Percentiles rank a stretch among this genome's conserved stretches.
Evolutionary conservation across 2,113 vertebrate species (phyloP).

Genomic region (Penelope pileata): DNA sequence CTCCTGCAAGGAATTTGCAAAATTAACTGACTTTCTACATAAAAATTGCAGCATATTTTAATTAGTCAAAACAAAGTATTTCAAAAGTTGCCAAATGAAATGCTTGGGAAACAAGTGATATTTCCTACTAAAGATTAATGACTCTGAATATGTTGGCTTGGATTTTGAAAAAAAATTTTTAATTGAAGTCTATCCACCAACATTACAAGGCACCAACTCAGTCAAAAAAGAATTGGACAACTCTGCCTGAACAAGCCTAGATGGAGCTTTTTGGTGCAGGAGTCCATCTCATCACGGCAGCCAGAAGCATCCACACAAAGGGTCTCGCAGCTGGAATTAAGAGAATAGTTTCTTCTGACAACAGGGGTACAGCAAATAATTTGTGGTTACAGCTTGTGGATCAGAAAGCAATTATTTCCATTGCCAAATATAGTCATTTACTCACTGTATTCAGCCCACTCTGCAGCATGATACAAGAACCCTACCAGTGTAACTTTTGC

Average conservation of each 20-base stretch:
- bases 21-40: fast-evolving
- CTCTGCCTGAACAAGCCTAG: neutral
- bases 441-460: neutral
- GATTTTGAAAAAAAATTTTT: neutral
- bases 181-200: neutral
- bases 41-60: neutral
- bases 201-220: neutral
- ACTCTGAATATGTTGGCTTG: neutral
- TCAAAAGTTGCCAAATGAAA: neutral
- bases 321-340: neutral
- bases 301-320: neutral
- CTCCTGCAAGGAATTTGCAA: neutral
- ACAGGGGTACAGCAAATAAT: neutral
- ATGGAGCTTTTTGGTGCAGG: neutral
- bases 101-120: neutral
- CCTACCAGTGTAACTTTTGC: neutral
- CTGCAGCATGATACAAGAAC: neutral
- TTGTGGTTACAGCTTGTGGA: neutral
- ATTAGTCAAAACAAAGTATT: neutral
- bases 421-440: neutral
- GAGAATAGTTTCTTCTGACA: neutral
- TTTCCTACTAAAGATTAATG: neutral
- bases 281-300: neutral
- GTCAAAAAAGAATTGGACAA: neutral
- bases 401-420: neutral